Conservation (phyloP, 2,888 invertebrate species). For the Drosophila planitibia region DNA sequence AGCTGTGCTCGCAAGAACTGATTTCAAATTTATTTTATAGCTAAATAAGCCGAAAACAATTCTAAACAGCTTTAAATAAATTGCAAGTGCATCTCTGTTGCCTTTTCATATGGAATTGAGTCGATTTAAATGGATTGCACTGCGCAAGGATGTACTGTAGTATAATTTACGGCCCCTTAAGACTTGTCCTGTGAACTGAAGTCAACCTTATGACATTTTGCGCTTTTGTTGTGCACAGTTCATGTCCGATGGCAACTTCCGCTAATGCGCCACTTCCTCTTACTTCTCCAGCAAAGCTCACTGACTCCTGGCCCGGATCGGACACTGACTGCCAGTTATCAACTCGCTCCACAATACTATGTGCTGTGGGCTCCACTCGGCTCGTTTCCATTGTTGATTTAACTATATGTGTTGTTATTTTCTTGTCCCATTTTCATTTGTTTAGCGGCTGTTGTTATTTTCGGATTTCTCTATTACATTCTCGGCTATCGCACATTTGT, state of each 20-base stretch:
- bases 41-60: not conserved
- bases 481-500: slow-evolving; percentile 64
- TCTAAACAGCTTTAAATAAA: not conserved
- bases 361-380: not conserved
- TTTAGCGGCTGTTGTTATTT: slow-evolving; percentile 18
- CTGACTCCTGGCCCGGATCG: slow-evolving; percentile 3
- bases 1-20: not conserved
- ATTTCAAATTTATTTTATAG: not conserved
- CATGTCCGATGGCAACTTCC: slow-evolving; percentile 61
- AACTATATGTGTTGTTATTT: slow-evolving; percentile 34
- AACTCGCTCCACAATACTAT: slow-evolving; percentile 22
- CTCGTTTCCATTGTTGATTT: slow-evolving; percentile 58
- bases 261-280: slow-evolving; percentile 28
- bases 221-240: slow-evolving; percentile 44
- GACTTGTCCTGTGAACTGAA: slow-evolving; percentile 27
- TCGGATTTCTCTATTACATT: slow-evolving; percentile 13
- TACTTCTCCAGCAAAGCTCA: not conserved
- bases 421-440: slow-evolving; percentile 53
- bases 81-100: not conserved
- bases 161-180: slow-evolving; percentile 21
- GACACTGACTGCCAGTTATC: slow-evolving; percentile 40
- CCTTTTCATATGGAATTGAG: not conserved
- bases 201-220: slow-evolving; percentile 56
- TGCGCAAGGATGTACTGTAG: not conserved
- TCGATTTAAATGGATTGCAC: not conserved